These are phyloP conservation scores for Alloscopus bannaensis DNA, from an alignment of 2,888 invertebrate species.

Conservation along the genomic window DNA sequence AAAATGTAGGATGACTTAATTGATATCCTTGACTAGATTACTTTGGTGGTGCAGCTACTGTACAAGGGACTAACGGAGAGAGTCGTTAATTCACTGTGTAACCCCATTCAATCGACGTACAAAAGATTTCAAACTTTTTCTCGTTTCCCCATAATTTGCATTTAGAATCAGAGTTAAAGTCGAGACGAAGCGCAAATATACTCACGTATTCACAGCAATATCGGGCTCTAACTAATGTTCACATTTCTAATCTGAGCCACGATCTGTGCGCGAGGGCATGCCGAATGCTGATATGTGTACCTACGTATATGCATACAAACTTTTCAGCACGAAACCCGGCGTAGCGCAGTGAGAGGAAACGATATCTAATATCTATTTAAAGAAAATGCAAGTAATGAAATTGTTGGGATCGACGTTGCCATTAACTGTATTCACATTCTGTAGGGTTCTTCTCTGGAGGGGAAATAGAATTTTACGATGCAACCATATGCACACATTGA, in stretches of 20 bases:
- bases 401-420: conserved; percentile 60
- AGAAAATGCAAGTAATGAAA: conserved; percentile 58
- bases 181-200: no score
- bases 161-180: no score
- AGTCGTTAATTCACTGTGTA: no score
- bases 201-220: background rate
- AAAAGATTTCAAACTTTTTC: no score
- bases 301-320: background rate
- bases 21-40: conserved; percentile 28
- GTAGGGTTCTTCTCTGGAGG: conserved; percentile 56
- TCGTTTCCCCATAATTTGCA: no score
- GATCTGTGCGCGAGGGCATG: no score
- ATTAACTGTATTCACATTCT: conserved; percentile 60
- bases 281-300: no score
- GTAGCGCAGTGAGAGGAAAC: conserved; percentile 23
- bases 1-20: conserved; percentile 27
- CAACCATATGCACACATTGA: conserved; percentile 59
- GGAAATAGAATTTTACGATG: conserved; percentile 62
- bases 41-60: no score
- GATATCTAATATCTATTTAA: conserved; percentile 53
- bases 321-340: background rate
- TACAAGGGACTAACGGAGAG: no score
- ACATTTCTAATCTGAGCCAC: no score
- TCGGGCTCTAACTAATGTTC: no score
- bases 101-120: no score